Base-by-base conservation (phyloP, 2,888 invertebrate species). In the Acleris cristana region DNA sequence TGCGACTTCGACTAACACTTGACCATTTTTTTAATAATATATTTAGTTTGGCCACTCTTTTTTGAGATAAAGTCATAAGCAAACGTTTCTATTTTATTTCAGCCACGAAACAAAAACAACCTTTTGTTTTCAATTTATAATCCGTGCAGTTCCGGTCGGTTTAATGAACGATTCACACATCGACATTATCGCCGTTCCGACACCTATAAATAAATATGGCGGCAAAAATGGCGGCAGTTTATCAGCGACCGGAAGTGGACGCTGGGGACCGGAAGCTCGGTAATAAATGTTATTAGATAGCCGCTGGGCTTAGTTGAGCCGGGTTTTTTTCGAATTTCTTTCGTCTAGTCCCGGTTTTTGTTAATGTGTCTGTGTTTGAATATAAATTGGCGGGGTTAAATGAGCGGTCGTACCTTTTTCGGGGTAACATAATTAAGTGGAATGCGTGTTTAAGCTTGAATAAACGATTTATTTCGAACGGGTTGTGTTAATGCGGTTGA, bases 261-360 rank as follows among this genome's bases (percentile, higher is more conserved):
- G 81, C 91, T 84, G 83, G 93, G 93, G 93, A 91, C 84, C 82
- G 84, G 84, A 82, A 83, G 84, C 83, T 75, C 82, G 80, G 90
- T 90, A 91, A 92, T 92, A 93, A 93, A 93, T 92, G 92, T 92
- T 92, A 92, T 92, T 92, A 92, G 92, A 92, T 92, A 91, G 92
- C 92, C 90, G 82, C 83, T 78, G 90, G 92, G 92, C 90, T 92
- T 92, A 92, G 91, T 92, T 87, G 80, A 74, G 81, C 79, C 79
- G 80, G 85, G 84, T 86, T 90, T 91, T 89, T 91, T 90, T 85
- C 79, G 81, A 80, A 83, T 82, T 89, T 85, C 87, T 87, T 85
- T 86, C 83, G 79, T 78, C 80, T 79, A 79, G 74, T 78, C 74
- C 70, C 77, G 82, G 87, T 88, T 90, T 90, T 92, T 89, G 92